Conservation (phyloP, 2,113 vertebrate species). For the Macroglossus sobrinus region DNA sequence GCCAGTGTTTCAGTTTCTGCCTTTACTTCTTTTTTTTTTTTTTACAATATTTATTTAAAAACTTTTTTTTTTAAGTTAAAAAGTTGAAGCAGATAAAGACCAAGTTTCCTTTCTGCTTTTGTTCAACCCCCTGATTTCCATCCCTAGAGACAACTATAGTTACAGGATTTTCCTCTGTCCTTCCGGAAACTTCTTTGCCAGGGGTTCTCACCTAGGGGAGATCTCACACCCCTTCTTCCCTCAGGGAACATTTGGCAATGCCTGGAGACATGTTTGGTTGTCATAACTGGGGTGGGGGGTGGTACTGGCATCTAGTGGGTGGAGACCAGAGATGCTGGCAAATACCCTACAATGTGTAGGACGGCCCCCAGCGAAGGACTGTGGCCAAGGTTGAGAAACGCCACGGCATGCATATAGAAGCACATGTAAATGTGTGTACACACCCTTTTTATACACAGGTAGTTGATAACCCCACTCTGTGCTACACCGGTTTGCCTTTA, state of each 20-base stretch:
- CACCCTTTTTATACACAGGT: neutral
- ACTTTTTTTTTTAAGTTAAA: neutral
- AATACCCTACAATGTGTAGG: fast-evolving
- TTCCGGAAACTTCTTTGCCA: neutral
- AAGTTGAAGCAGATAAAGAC: neutral
- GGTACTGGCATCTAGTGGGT: neutral
- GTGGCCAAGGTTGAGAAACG: neutral
- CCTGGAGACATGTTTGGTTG: neutral
- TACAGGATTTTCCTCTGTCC: neutral
- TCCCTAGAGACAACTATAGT: neutral
- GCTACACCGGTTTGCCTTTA: neutral
- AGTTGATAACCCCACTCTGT: neutral
- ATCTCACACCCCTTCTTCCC: neutral
- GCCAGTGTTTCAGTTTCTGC: neutral
- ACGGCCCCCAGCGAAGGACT: neutral
- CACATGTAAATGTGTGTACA: neutral
- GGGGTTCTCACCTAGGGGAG: neutral
- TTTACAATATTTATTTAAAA: neutral
- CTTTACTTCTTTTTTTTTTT: neutral
- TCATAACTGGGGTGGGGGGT: neutral
- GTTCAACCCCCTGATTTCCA: neutral
- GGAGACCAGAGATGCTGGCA: neutral
- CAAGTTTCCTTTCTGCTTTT: neutral
- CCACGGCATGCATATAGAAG: neutral
- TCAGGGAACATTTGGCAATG: neutral